A percentile compares a stretch with the other conserved stretches of the same genome.
Conservation (phyloP, 2,113 vertebrate species). For the Mungos mungo region DNA sequence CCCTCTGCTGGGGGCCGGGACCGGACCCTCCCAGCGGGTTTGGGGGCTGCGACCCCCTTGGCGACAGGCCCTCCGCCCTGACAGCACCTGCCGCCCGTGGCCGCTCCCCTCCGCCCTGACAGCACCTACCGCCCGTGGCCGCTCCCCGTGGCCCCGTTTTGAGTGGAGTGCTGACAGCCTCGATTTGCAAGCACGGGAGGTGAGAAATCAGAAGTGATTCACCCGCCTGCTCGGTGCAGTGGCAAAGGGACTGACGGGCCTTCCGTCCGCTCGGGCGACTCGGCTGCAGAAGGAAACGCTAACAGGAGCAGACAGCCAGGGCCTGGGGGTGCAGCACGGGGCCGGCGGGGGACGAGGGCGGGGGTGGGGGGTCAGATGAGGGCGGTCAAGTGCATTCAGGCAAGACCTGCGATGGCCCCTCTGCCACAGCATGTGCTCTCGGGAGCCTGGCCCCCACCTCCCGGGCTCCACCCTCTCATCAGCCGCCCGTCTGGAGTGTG, state of each 20-base stretch:
- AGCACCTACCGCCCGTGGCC: constrained; percentile 76
- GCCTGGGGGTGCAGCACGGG: constrained; percentile 63
- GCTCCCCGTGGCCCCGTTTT: constrained; percentile 77
- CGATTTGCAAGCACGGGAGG: constrained; percentile 69
- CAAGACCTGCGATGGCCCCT: constrained; percentile 26
- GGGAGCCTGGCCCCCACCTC: not conserved
- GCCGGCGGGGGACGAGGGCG: not conserved
- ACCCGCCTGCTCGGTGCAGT: constrained; percentile 77
- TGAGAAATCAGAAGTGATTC: constrained; percentile 80
- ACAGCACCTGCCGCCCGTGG: constrained; percentile 77
- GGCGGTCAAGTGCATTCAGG: constrained; percentile 75
- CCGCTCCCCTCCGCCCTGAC: constrained; percentile 78
- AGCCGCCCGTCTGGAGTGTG: rapidly evolving
- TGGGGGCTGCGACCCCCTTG: constrained; percentile 58
- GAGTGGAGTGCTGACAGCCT: constrained; percentile 81
- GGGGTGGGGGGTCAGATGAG: constrained; percentile 77
- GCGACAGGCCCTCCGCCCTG: constrained; percentile 77
- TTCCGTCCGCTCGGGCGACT: constrained; percentile 79
- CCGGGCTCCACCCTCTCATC: rapidly evolving
- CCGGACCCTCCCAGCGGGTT: not conserved
- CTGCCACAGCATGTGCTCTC: not conserved
- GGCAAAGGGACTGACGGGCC: constrained; percentile 79
- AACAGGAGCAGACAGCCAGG: constrained; percentile 80
- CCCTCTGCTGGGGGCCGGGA: rapidly evolving
- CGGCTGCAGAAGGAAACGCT: constrained; percentile 65